Conservation (phyloP, 2,113 vertebrate genomes). For the Strix uralensis region DNA sequence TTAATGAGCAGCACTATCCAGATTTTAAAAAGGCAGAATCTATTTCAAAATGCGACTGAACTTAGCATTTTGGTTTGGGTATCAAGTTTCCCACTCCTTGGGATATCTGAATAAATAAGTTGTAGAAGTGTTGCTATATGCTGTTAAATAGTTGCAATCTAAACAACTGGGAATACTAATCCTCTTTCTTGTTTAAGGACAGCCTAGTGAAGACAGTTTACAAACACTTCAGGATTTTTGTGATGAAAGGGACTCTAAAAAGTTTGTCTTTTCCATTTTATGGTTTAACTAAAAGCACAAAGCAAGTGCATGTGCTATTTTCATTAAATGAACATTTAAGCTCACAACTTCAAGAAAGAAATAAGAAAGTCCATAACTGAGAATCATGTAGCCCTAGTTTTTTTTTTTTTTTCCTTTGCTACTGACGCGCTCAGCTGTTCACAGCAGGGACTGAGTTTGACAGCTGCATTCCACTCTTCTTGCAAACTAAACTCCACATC, state of each 20-base stretch:
- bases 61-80: not conserved
- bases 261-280: not conserved
- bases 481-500: not conserved
- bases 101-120: not conserved
- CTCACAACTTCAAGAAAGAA: not conserved
- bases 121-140: not conserved
- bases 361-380: not conserved
- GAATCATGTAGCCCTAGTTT: not conserved
- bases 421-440: constrained; percentile 47
- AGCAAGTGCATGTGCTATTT: not conserved
- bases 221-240: not conserved
- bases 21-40: not conserved
- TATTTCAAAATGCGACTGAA: not conserved
- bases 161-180: not conserved
- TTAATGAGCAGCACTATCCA: not conserved
- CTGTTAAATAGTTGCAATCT: not conserved
- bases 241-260: not conserved
- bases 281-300: not conserved
- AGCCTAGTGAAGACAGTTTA: not conserved
- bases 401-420: not conserved
- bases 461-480: constrained; percentile 54
- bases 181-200: not conserved
- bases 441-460: constrained; percentile 34
- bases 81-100: not conserved
- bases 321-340: not conserved